Evolutionary conservation across 2,797 vertebrate species (phyloP).

Genomic region (Semaprochilodus insignis): DNA sequence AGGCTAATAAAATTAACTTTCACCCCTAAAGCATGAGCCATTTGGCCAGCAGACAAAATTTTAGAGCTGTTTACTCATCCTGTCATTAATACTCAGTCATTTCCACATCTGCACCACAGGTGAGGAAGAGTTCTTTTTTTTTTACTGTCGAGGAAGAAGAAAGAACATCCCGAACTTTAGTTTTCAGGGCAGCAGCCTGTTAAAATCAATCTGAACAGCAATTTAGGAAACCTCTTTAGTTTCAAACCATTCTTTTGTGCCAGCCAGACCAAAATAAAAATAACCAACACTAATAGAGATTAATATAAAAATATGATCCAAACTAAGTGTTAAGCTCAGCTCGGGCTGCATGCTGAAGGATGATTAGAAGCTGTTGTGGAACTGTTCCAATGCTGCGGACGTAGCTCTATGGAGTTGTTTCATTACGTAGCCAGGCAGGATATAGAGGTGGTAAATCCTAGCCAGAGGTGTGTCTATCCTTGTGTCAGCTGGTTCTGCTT

Average conservation of each 20-base stretch:
- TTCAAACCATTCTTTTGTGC: not conserved
- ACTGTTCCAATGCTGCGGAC: not conserved
- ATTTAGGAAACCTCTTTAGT: not conserved
- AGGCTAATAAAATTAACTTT: not conserved
- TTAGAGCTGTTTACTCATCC: not conserved
- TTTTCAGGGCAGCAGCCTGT: not conserved
- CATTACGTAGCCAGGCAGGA: conserved; percentile 8
- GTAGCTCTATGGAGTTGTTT: not conserved
- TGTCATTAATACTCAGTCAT: conserved; percentile 1
- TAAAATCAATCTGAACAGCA: not conserved
- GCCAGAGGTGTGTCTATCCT: conserved; percentile 4
- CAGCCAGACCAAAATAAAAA: not conserved
- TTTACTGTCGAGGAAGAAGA: not conserved
- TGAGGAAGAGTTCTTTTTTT: not conserved
- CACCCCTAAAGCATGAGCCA: not conserved
- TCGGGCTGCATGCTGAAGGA: not conserved
- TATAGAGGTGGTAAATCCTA: conserved; percentile 28
- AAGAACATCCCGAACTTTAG: not conserved
- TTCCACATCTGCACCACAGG: not conserved
- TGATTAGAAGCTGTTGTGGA: not conserved
- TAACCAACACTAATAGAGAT: too few relatives aligned
- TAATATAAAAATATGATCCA: too few relatives aligned
- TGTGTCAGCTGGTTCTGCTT: conserved; percentile 10
- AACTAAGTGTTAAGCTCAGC: not conserved
- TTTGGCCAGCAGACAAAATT: not conserved